Conservation (phyloP, 1,140 invertebrate species). For the Temnothorax longispinosus region DNA sequence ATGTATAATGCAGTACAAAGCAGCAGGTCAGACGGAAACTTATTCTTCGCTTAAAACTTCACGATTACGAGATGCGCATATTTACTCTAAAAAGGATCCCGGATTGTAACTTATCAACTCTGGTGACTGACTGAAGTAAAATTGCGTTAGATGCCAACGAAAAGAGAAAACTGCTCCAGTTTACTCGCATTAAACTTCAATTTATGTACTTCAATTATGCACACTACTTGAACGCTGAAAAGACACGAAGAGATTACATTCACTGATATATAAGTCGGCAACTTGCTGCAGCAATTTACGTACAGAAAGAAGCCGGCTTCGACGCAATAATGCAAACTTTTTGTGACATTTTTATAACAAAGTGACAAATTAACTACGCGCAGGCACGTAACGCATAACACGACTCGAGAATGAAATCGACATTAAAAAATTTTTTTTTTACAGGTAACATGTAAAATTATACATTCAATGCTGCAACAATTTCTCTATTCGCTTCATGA, state of each 20-base stretch:
- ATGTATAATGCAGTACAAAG: conserved; percentile 28
- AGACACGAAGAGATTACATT: not conserved
- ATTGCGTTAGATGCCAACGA: not conserved
- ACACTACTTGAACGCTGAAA: not conserved
- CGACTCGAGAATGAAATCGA: not conserved
- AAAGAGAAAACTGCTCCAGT: not conserved
- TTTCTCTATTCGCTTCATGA: not conserved
- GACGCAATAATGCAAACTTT: conserved; percentile 17
- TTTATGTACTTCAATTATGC: not conserved
- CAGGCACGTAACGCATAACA: not conserved
- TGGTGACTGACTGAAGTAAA: not conserved
- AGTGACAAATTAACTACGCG: conserved; percentile 28
- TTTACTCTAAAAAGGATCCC: not conserved
- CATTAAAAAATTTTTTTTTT: not conserved
- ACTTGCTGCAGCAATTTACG: not conserved
- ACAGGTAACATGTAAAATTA: not conserved
- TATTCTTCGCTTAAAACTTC: conserved; percentile 5
- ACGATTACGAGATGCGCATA: conserved; percentile 30
- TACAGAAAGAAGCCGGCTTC: not conserved
- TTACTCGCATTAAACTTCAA: not conserved
- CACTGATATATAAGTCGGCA: not conserved
- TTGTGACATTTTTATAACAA: not conserved
- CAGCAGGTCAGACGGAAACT: not conserved
- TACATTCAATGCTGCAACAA: not conserved
- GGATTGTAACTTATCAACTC: not conserved